Evolutionary conservation across 2,113 vertebrate genomes (phyloP), one percentile per base, ranked within the genome.

Genomic region (Pampusana beccarii): DNA sequence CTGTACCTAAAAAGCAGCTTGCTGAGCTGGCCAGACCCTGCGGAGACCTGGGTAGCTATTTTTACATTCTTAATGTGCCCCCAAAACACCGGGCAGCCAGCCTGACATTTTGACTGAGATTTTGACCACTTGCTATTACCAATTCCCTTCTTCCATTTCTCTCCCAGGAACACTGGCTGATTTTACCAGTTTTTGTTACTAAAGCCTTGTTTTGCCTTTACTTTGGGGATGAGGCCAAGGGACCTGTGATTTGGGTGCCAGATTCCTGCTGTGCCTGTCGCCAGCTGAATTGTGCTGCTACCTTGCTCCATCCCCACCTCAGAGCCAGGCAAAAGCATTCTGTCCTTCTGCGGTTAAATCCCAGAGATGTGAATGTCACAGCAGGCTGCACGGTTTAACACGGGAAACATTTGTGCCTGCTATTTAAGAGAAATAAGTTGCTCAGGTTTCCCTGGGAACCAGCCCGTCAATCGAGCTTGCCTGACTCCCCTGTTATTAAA

Each of bases 381-480:
- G 95, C 93, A 94, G 95, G 95, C 95, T 84, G 73, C 65, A 34
- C 2, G 14, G 61, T 94, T 89, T 79, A 94, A 88, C 93, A 65
- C 77, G 94, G 80, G 92, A 67, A 89, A 82, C 94, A 72, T 89
- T 93, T 56, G 44, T 93, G 83, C 73, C 86, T 93, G 91, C 93
- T 94, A 77, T 91, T 94, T 91, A 84, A 87, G 80, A 96, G 86
- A 91, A 97, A 79, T 79, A 93, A 96, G 92, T 96, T 87, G 91
- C 91, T 91, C 42, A 20, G 65, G 96, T 97, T 96, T 93, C 96
- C 96, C 91, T 94, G 96, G 96, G 96, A 97, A 97, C 96, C 80
- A 96, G 91, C 88, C 77, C 0, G 10, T 93, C 96, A 92, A 2
- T 91, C 2, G 8, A 85, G 83, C 57, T 91, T 57, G 6, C 71